These are phyloP conservation scores for Apolygus lucorum DNA, from an alignment of 1,140 invertebrate species.

Conservation along the genomic window DNA sequence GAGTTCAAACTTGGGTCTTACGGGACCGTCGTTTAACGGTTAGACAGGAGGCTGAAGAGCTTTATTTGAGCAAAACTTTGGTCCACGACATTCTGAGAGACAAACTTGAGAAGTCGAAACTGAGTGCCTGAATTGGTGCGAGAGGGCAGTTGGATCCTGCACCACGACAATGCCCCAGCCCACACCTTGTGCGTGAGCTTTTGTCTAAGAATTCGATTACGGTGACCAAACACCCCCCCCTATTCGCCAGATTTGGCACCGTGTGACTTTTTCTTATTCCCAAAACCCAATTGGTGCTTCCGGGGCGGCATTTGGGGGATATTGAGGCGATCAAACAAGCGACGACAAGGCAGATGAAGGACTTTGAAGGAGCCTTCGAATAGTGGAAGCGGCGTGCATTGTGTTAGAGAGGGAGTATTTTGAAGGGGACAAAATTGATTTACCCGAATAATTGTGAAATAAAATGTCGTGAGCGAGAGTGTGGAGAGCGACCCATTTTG, in stretches of 20 bases:
- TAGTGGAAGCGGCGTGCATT: constrained; percentile 30
- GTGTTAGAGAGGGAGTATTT: constrained; percentile 23
- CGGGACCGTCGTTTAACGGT: constrained; percentile 30
- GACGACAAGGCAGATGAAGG: constrained; percentile 25
- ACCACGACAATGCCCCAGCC: constrained; percentile 37
- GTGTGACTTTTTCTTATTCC: constrained; percentile 12
- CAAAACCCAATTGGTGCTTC: constrained; percentile 19
- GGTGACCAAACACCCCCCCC: background rate
- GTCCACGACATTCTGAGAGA: constrained; percentile 29
- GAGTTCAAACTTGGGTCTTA: constrained; percentile 31
- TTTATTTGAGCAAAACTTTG: constrained; percentile 22
- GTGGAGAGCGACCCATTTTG: no score
- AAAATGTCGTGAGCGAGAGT: no score
- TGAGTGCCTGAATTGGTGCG: constrained; percentile 18
- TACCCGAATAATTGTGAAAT: no score
- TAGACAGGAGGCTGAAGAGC: constrained; percentile 28
- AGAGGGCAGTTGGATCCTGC: constrained; percentile 32
- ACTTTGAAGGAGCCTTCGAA: constrained; percentile 23
- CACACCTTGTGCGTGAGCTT: constrained; percentile 32
- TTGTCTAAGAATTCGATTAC: background rate
- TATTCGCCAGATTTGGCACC: constrained; percentile 15
- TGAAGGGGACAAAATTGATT: no score
- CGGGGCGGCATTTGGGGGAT: background rate
- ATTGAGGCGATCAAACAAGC: constrained; percentile 13
- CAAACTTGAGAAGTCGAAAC: constrained; percentile 25